Conservation (phyloP, 2,888 invertebrate species). For the Bugula neritina region DNA sequence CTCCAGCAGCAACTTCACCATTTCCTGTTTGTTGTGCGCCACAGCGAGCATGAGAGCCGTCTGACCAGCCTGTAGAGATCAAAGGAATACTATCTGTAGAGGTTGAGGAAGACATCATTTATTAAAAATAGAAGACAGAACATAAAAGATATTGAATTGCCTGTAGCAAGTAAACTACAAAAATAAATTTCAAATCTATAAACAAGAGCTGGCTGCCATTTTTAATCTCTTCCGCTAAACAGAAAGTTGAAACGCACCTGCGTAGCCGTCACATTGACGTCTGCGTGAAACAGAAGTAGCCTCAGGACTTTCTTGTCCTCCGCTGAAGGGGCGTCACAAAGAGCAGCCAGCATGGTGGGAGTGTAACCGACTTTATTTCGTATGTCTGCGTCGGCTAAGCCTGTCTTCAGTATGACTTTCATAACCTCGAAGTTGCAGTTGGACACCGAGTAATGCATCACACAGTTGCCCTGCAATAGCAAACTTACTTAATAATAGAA, state of each 20-base stretch:
- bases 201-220: too few relatives aligned
- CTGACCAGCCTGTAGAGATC: slow-evolving; percentile 69
- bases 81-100: too few relatives aligned
- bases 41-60: slow-evolving; percentile 87
- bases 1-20: slow-evolving; percentile 72
- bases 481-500: background rate
- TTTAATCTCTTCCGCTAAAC: too few relatives aligned
- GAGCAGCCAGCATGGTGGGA: slow-evolving; percentile 79
- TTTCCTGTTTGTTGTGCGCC: slow-evolving; percentile 76
- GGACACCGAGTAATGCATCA: slow-evolving; percentile 86
- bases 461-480: slow-evolving; percentile 70
- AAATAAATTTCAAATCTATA: too few relatives aligned
- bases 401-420: slow-evolving; percentile 76
- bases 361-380: slow-evolving; percentile 84
- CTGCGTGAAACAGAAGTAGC: slow-evolving; percentile 74
- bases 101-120: too few relatives aligned
- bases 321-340: slow-evolving; percentile 70
- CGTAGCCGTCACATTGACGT: slow-evolving; percentile 77
- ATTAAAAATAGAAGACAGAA: too few relatives aligned
- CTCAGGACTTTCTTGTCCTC: slow-evolving; percentile 73
- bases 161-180: too few relatives aligned
- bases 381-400: slow-evolving; percentile 77
- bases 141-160: too few relatives aligned
- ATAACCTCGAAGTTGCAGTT: slow-evolving; percentile 86
- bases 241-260: slow-evolving; percentile 66